These are phyloP conservation scores for Presbytis comata DNA, from an alignment of 2,797 vertebrate species.

Conservation along the genomic window DNA sequence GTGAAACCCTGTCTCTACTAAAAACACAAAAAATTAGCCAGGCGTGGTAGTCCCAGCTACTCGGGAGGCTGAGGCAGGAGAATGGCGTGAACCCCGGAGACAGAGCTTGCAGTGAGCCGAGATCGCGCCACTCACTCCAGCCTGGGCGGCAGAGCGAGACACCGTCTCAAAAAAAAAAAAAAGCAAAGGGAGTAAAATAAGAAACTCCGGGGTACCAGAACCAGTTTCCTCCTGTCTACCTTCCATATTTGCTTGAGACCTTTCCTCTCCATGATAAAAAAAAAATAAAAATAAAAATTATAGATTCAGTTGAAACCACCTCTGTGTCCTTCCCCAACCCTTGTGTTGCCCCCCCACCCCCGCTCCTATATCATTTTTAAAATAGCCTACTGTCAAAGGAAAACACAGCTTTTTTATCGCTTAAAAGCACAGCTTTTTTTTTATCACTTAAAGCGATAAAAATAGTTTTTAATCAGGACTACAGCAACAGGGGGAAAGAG, in stretches of 20 bases:
- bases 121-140: too few relatives aligned
- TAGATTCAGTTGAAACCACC: background rate
- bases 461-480: background rate
- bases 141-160: accelerated
- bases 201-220: background rate
- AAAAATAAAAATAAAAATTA: background rate
- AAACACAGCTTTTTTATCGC: background rate
- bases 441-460: background rate
- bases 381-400: background rate
- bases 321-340: background rate
- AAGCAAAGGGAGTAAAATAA: background rate
- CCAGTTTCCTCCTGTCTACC: background rate
- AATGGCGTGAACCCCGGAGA: too few relatives aligned
- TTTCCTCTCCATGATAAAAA: background rate
- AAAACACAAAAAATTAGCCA: too few relatives aligned
- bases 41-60: accelerated
- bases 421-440: background rate
- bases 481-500: background rate
- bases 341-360: background rate
- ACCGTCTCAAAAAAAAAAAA: too few relatives aligned
- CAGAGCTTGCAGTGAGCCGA: too few relatives aligned
- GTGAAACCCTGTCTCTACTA: too few relatives aligned
- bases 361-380: background rate
- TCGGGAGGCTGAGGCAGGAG: too few relatives aligned
- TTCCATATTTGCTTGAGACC: background rate